phyloP scores from a whole-genome alignment of 2,113 vertebrate genomes.

The Heterotis niloticus region DNA sequence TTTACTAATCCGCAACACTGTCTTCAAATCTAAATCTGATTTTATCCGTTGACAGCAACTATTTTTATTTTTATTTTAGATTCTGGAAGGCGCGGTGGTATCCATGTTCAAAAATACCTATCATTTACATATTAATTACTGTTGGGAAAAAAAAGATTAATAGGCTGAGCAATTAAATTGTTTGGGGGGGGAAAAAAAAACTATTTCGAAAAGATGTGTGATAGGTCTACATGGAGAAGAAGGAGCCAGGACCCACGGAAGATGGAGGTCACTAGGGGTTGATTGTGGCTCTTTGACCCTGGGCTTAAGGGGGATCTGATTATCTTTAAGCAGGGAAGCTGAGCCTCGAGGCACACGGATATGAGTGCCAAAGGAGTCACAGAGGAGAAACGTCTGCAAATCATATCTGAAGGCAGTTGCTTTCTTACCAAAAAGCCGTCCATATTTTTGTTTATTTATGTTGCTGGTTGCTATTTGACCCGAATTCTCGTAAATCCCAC shows the following conservation, averaged over 20 bases:
- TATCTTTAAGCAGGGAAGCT: too few relatives aligned
- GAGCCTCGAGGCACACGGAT: not conserved
- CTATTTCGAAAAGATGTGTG: not conserved
- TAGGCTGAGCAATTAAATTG: conserved; percentile 5
- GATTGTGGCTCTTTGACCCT: not conserved
- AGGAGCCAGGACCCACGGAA: not conserved
- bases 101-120: not conserved
- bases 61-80: not conserved
- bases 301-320: too few relatives aligned
- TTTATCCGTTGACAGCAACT: not conserved
- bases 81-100: not conserved
- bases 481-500: too few relatives aligned
- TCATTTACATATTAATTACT: conserved; percentile 17
- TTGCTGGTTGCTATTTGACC: too few relatives aligned
- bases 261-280: not conserved
- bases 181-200: conserved; percentile 4
- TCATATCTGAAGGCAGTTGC: not conserved
- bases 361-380: not conserved
- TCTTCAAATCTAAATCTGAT: not conserved
- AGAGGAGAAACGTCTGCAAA: not conserved
- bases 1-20: too few relatives aligned
- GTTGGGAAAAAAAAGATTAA: conserved; percentile 1
- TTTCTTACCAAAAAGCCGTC: not conserved
- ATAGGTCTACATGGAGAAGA: not conserved
- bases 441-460: too few relatives aligned